A percentile compares a stretch with the other conserved stretches of the same genome.
These are phyloP conservation scores for Nomada fucata DNA, from an alignment of 2,888 invertebrate genomes.

Conservation along the genomic window DNA sequence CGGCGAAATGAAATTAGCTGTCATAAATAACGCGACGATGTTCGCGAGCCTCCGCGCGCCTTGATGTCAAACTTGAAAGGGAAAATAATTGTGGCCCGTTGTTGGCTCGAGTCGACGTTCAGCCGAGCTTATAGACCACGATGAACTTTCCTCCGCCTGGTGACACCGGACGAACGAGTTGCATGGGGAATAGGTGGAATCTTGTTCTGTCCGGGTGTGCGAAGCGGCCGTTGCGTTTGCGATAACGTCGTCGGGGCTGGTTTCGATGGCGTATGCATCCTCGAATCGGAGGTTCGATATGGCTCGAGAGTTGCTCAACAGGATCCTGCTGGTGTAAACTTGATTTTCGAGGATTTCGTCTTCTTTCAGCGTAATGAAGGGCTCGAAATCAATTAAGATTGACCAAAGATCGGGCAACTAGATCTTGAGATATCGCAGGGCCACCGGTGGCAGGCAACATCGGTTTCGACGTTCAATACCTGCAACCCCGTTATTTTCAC, in stretches of 20 bases:
- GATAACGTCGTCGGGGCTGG: neutral
- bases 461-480: no score
- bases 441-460: no score
- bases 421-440: no score
- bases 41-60: neutral
- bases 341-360: neutral
- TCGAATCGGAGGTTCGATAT: neutral
- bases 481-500: no score
- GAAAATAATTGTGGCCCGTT: neutral
- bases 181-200: neutral
- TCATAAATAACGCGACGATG: slow-evolving; percentile 38
- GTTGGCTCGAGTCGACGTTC: neutral
- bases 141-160: neutral
- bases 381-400: no score
- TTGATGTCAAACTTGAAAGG: neutral
- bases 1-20: slow-evolving; percentile 45
- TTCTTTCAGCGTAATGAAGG: neutral
- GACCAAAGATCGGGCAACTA: no score
- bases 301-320: slow-evolving; percentile 23
- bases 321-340: slow-evolving; percentile 4
- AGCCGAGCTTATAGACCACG: neutral
- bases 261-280: no score
- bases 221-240: neutral
- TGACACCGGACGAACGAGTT: neutral
- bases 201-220: neutral